Base-by-base conservation (phyloP, 2,797 vertebrate genomes). In the Molothrus ater region DNA sequence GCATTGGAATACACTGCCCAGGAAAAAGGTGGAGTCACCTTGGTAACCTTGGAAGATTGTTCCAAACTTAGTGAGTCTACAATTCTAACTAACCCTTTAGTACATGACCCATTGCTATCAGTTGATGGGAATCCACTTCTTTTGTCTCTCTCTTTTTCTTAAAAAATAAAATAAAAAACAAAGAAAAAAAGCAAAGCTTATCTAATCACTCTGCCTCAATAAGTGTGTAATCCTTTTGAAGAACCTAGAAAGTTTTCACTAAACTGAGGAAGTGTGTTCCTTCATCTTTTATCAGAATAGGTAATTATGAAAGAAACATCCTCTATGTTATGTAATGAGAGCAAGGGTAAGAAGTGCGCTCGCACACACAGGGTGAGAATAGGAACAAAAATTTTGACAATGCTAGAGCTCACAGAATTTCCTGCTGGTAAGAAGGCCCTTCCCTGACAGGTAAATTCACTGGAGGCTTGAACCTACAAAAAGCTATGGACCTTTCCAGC, bases 391-490 rank as follows among this genome's bases (percentile, higher is more conserved):
- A 10, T 40, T 70, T 68, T 74, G 24, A 15, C 34, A 57, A 4
- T 0, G 0, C 1, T 38, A 36, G 7, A 5, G 6, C 16, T 63
- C 2, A 0, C 53, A 48, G 50, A 47, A 28, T 61, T 86, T 32
- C 4, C 34, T 57, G 6, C 8, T 65, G 12, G 9, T 15, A 32
- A 63, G 54, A 80, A 90, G 5, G 2, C 4, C 17, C 10, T 57
- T 69, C 7, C 7, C 9, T 72, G 34, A 43, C 4, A 19, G 10
- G 9, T 61, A 12, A 64, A 57, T 29, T 66, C 48, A 38, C 3
- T 51, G 32, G 10, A 6, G 7, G 7, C 2, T 32, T 26, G 7
- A 90, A 84, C 6, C 26, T 91, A 18, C 7, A 71, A 65, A 68
- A 19, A 10, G 4, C 17, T 53, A 13, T 47, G 47, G 54, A 38